Conservation (phyloP, 1,140 invertebrate genomes). For the Drosophila littoralis region DNA sequence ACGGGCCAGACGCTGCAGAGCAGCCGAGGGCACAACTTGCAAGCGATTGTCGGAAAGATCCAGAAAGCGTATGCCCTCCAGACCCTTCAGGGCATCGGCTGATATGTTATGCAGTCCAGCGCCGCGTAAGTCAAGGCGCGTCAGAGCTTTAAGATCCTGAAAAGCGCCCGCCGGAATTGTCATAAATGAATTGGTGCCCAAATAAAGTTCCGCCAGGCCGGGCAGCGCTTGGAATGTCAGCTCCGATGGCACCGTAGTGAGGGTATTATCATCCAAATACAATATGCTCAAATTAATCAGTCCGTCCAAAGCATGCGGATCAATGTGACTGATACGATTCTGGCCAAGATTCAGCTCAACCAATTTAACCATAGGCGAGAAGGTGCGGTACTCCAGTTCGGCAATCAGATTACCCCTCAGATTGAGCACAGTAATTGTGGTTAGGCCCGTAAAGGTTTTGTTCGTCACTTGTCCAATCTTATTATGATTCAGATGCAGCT, state of each 20-base stretch:
- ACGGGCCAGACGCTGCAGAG: constrained; percentile 88
- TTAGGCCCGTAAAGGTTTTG: constrained; percentile 91
- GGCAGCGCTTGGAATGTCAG: constrained; percentile 89
- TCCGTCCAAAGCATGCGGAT: constrained; percentile 91
- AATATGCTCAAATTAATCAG: constrained; percentile 90
- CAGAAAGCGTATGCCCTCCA: constrained; percentile 90
- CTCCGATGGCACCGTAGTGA: constrained; percentile 90
- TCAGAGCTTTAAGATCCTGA: constrained; percentile 89
- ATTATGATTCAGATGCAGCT: constrained; percentile 93
- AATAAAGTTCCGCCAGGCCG: constrained; percentile 91
- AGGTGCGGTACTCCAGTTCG: constrained; percentile 90
- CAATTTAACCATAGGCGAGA: constrained; percentile 90
- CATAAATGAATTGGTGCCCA: constrained; percentile 92
- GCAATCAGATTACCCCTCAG: constrained; percentile 93
- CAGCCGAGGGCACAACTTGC: constrained; percentile 89
- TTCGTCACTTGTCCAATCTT: constrained; percentile 92
- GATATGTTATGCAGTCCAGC: constrained; percentile 91
- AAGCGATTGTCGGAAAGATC: constrained; percentile 92
- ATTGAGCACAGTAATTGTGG: constrained; percentile 91
- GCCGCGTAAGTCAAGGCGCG: constrained; percentile 91
- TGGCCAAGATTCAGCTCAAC: constrained; percentile 94
- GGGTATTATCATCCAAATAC: constrained; percentile 93
- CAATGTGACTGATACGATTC: constrained; percentile 93
- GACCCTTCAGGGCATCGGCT: constrained; percentile 89
- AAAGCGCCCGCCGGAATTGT: constrained; percentile 90